Conservation (phyloP, 2,113 vertebrate genomes). For the Callionymus lyra region DNA sequence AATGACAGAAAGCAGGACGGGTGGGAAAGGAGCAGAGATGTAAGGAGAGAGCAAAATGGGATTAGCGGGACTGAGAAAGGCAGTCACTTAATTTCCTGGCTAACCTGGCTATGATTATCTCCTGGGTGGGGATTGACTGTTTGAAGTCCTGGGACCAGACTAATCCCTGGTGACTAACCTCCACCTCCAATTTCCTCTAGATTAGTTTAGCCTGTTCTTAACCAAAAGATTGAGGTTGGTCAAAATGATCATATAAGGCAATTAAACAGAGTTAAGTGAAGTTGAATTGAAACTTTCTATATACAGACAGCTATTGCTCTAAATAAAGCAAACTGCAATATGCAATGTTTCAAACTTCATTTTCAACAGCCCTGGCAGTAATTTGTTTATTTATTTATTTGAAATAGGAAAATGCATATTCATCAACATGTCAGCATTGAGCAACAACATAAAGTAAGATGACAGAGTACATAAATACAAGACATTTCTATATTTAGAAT, state of each 20-base stretch:
- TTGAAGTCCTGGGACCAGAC: conserved; percentile 59
- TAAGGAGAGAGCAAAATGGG: conserved; percentile 39
- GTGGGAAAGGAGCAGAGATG: conserved; percentile 39
- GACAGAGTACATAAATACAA: too few relatives aligned
- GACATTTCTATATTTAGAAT: too few relatives aligned
- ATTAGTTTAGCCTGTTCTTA: conserved; percentile 54
- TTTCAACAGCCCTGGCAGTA: too few relatives aligned
- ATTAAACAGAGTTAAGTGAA: too few relatives aligned
- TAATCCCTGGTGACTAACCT: conserved; percentile 62
- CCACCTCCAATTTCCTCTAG: conserved; percentile 60
- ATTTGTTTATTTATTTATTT: too few relatives aligned
- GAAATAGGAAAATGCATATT: too few relatives aligned
- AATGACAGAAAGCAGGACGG: conserved; percentile 15
- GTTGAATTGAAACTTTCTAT: neutral
- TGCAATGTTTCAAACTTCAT: too few relatives aligned
- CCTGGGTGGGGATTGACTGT: conserved; percentile 50
- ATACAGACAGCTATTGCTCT: too few relatives aligned
- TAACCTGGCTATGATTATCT: conserved; percentile 63
- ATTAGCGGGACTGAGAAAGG: conserved; percentile 49
- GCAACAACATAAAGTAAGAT: too few relatives aligned
- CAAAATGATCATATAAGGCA: conserved; percentile 20
- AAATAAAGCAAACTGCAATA: too few relatives aligned
- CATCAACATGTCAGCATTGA: too few relatives aligned
- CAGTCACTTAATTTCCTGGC: conserved; percentile 62
- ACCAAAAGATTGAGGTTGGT: conserved; percentile 39